phyloP scores from a whole-genome alignment of 1,140 invertebrate species.

The Tetragonula clypearis region DNA sequence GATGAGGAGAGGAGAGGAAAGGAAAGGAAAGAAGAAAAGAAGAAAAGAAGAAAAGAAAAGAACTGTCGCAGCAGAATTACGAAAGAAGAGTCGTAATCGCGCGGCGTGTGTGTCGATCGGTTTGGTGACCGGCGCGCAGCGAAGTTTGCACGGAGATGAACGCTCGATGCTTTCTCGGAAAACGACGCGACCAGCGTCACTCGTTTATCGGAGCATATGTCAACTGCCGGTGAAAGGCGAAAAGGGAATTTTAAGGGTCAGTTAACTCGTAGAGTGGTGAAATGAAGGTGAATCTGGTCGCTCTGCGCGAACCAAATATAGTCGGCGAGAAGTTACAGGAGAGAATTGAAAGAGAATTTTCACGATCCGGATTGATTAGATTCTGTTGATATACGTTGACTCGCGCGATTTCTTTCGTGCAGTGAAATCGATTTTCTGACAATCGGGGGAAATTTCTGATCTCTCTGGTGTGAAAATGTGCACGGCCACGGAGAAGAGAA shows the following conservation, averaged over 20 bases:
- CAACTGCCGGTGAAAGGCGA: not conserved
- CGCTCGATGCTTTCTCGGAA: not conserved
- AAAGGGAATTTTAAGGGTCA: not conserved
- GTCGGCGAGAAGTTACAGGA: too few species aligned
- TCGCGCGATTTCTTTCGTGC: not conserved
- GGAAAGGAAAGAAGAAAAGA: too few species aligned
- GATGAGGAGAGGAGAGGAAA: too few species aligned
- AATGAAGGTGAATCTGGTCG: not conserved
- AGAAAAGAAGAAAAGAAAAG: not conserved
- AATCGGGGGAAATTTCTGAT: not conserved
- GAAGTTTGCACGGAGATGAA: conserved; percentile 12
- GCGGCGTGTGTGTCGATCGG: not conserved
- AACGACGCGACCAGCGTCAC: not conserved
- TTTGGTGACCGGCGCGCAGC: not conserved
- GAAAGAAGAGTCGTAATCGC: too few species aligned
- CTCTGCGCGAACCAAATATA: not conserved
- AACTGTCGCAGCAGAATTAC: not conserved
- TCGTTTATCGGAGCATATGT: not conserved
- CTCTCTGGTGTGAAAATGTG: not conserved
- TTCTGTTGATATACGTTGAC: not conserved
- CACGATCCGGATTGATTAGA: not conserved
- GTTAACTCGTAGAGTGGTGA: not conserved
- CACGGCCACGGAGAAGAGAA: not conserved
- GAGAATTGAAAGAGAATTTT: not conserved
- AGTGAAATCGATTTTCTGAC: not conserved